Base-by-base conservation (phyloP, 2,113 vertebrate species). In the Oncorhynchus clarkii region DNA sequence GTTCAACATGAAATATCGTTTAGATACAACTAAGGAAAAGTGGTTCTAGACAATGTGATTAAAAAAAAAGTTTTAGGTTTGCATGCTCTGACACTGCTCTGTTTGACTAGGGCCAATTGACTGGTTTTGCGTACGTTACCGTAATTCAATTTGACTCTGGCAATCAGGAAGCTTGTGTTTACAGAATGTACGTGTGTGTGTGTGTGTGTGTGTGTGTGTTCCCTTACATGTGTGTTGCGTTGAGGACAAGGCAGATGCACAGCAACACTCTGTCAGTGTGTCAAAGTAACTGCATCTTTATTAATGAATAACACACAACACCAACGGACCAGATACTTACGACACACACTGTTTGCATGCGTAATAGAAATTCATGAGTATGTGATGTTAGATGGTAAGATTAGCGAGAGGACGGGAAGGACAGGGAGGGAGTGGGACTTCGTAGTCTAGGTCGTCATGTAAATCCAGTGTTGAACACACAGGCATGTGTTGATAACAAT, bases 141-240 rank as follows among this genome's bases (percentile, higher is more conserved):
- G 88, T 89, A 86, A 88, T 85, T 67, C 71, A 72, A 60, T 70
- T 24, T 27, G 77, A 84, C 80, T 76, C 18, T 49, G 77, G 64
- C n/a, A 75, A 31, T 82, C 75, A 89, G 76, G 78, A 75, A 82
- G 82, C 13, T 78, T 51, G 54, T 88, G 75, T 89, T 85, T 87
- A 77, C 76, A 80, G 72, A 26, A 27, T 54, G 49, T 1, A 67
- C 45, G 13, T 14, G 22, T 20, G 51, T 69, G 70, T 70, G 27
- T 29, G 27, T 29, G 4, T 4, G 29, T 29, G 29, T 29, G 29
- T 29, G 13, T 14, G 26, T 20, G 51, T 69, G 70, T 70, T n/a
- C n/a, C n/a, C 59, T 12, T 20, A 7, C 14, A 3, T 62, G 5
- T 62, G 59, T 16, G 7, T 62, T n/a, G n/a, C 59, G n/a, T 11